Base-by-base conservation (phyloP, 2,888 invertebrate genomes). In the Eueremaeus valkanovi region DNA sequence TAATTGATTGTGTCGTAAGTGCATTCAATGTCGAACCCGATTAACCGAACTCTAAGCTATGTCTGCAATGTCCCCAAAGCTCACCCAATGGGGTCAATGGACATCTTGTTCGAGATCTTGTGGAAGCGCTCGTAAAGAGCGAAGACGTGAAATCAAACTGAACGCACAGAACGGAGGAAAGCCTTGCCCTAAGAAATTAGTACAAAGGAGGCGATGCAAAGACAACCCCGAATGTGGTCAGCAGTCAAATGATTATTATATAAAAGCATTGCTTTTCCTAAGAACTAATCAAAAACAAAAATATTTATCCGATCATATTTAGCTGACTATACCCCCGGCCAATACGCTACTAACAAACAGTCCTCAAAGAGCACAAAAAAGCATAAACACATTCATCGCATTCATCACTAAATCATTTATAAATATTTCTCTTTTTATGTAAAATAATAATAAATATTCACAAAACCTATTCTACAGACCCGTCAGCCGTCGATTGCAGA, bases 11-110 rank as follows among this genome's bases (percentile, higher is more conserved):
- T 80, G 86, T 88, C 80, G 85, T 75, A 72, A 40, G 61, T 61
- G 16, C 11, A 61, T 16, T 31, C 31, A 49, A n/a, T 61, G n/a
- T n/a, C n/a, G n/a, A n/a, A n/a, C n/a, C n/a, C n/a, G n/a, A n/a
- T n/a, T n/a, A n/a, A n/a, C n/a, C n/a, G n/a, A n/a, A n/a, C n/a
- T n/a, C n/a, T n/a, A n/a, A n/a, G 21, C 0, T 16, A 18, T 31
- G 33, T n/a, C 29, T 33, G 18, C 18, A 33, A n/a, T n/a, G n/a
- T n/a, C n/a, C n/a, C 36, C 13, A 29, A 16, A 75, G 75, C 33
- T 92, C 81, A 88, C 91, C 1, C 87, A 87, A 61, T 95, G 95
- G 95, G 87, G 91, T 36, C 87, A 88, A 72, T 95, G 94, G 94
- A 88, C 90, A 33, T 85, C 87, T 0, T 95, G 95, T 84, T 92